These are phyloP conservation scores for Morphnarchus princeps DNA, from an alignment of 2,113 vertebrate species.

Conservation along the genomic window DNA sequence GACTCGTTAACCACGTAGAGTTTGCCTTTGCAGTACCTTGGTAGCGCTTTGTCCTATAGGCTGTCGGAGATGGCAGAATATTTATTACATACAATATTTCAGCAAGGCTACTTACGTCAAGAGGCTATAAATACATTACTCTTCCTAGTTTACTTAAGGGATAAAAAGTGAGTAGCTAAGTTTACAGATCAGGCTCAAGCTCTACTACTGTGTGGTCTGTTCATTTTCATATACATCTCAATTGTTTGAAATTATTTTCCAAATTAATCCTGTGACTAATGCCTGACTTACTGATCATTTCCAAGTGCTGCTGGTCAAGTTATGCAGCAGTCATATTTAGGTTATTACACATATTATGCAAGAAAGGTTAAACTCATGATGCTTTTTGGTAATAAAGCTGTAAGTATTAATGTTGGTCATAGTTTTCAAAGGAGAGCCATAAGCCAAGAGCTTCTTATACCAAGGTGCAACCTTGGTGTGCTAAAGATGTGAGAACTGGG, in stretches of 20 bases:
- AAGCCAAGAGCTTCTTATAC: not conserved
- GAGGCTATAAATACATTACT: conserved; percentile 20
- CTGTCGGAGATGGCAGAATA: not conserved
- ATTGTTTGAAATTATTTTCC: conserved; percentile 41
- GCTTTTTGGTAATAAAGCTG: not conserved
- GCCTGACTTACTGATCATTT: not conserved
- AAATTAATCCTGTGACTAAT: conserved; percentile 17
- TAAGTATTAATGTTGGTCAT: not conserved
- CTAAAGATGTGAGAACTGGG: not conserved
- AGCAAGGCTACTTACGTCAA: conserved; percentile 9
- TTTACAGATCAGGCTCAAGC: conserved; percentile 33
- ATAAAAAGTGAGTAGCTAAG: conserved; percentile 46
- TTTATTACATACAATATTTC: conserved; percentile 47
- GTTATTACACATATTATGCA: not conserved
- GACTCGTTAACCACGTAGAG: not conserved
- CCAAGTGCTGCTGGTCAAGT: not conserved
- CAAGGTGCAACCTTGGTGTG: not conserved
- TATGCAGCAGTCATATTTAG: not conserved
- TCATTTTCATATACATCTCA: conserved; percentile 40
- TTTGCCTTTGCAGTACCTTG: not conserved
- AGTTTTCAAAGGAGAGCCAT: not conserved
- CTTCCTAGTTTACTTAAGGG: conserved; percentile 45
- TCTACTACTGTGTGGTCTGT: conserved; percentile 28
- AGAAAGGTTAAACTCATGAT: not conserved
- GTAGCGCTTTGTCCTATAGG: not conserved